Conservation (phyloP, 2,797 vertebrate species). For the Sternotherus odoratus region DNA sequence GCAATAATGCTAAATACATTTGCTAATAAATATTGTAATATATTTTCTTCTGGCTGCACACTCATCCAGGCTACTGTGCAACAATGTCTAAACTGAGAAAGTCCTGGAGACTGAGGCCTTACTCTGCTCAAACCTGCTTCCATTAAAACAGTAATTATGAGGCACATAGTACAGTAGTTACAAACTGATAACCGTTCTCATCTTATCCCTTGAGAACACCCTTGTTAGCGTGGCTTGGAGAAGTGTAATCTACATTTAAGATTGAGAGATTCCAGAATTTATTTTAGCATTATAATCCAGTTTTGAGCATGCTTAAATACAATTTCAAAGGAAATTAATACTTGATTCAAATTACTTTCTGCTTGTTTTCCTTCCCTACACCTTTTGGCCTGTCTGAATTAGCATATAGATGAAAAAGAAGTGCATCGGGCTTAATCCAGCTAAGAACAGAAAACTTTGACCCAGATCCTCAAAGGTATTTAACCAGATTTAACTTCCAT, state of each 20-base stretch:
- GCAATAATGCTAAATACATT: background rate
- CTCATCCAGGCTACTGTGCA: background rate
- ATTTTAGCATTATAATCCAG: background rate
- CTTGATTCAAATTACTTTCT: background rate
- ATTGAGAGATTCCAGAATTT: background rate
- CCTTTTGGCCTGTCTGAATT: background rate
- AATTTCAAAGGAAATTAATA: background rate
- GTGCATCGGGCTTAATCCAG: background rate
- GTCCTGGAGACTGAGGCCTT: background rate
- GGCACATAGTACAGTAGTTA: background rate
- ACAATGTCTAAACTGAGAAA: background rate
- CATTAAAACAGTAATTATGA: background rate
- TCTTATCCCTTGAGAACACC: background rate
- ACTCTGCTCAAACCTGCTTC: background rate
- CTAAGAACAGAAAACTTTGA: background rate
- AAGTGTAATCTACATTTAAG: background rate
- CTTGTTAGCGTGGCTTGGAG: background rate
- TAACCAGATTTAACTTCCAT: background rate
- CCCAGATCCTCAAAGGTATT: background rate
- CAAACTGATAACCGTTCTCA: background rate
- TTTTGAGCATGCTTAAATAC: background rate
- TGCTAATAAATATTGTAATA: background rate
- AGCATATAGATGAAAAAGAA: constrained; percentile 9
- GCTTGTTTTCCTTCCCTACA: background rate
- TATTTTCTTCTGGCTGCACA: background rate